A percentile compares a stretch with the other conserved stretches of the same genome.
Conservation (phyloP, 2,888 invertebrate genomes). For the Phasia obesa region DNA sequence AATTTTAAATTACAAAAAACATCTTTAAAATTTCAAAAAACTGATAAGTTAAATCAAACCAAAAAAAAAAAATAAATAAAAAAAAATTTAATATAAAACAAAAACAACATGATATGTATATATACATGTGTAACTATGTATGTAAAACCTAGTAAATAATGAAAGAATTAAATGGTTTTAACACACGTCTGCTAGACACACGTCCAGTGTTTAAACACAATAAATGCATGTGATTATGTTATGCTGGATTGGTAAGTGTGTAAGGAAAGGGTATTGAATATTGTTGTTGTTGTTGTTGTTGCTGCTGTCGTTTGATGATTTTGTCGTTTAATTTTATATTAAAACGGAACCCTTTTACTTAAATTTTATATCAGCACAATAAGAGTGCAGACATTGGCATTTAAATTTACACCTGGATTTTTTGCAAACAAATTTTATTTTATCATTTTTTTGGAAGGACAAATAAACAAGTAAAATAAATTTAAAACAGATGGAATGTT, state of each 20-base stretch:
- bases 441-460: conserved; percentile 10
- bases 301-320: conserved; percentile 45
- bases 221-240: neutral
- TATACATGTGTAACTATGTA: neutral
- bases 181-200: conserved; percentile 66
- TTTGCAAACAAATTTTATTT: conserved; percentile 59
- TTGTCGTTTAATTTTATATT: conserved; percentile 60
- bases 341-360: conserved; percentile 46
- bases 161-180: conserved; percentile 54
- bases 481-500: conserved; percentile 60
- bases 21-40: conserved; percentile 26
- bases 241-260: neutral
- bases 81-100: neutral
- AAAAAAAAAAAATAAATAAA: conserved; percentile 14
- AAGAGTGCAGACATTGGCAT: conserved; percentile 53
- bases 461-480: conserved; percentile 43
- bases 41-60: conserved; percentile 19
- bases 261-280: conserved; percentile 33
- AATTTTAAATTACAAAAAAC: conserved; percentile 33
- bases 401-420: conserved; percentile 80
- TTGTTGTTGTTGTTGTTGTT: conserved; percentile 28
- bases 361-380: conserved; percentile 20
- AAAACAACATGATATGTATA: conserved; percentile 6
- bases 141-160: conserved; percentile 55
- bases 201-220: conserved; percentile 60